Base-by-base conservation (phyloP, 2,797 vertebrate species). In the Myotis daubentonii region DNA sequence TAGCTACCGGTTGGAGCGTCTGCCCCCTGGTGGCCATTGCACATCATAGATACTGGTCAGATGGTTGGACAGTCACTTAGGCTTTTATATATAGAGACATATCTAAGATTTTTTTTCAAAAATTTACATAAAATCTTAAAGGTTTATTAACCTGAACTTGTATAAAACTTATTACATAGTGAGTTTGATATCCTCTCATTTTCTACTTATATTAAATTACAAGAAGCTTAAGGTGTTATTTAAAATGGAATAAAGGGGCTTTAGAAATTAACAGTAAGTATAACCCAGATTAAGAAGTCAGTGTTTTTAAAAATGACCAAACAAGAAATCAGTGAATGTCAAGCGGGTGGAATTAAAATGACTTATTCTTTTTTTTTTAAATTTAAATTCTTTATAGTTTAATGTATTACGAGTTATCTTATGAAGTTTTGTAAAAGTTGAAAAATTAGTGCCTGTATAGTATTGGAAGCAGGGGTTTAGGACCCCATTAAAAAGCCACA, bases 161-260 rank as follows among this genome's bases (percentile, higher is more conserved):
- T 79, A 62, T 85, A 81, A 96, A 89, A 70, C 8, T 87, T 78
- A 81, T 76, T 57, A 68, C 22, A 36, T 30, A 80, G 30, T 80
- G 20, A 84, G 12, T 87, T 96, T 89, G 2, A 8, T 38, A 25
- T 87, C 33, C 2, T 87, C 22, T 90, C 47, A 90, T 94, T 95
- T 96, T 47, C 33, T 93, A 33, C 78, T 94, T 89, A 49, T 2
- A 82, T 70, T 76, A 70, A 93, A 80, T 84, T 86, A 72, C 2
- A 28, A 30, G 70, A 68, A 80, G 1, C 55, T 81, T 95, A 87
- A 94, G 41, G 22, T 87, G 22, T 89, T 89, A 76, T 75, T 81
- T 93, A 91, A 95, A 92, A 94, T 92, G 87, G 95, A 93, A 95
- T 91, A 65, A 86, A 95, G 11, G 51, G 81, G 25, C 30, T 66